Evolutionary conservation across 2,888 invertebrate species (phyloP), one percentile per base, ranked within the genome.

Genomic region (Aquatica leii): DNA sequence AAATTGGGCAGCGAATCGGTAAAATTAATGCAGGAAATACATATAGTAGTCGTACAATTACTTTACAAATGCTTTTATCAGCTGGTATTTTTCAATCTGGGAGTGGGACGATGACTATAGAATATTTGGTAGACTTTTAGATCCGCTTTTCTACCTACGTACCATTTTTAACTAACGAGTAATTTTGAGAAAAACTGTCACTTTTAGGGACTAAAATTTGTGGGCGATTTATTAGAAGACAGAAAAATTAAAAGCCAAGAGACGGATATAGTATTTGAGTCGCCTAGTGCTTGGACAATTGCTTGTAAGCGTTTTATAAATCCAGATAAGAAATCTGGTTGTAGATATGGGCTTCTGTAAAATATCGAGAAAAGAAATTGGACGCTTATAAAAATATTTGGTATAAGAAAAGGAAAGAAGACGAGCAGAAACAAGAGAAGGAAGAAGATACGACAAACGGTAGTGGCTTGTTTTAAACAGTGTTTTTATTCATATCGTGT

Each of bases 261-360:
- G 81, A 93, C 94, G 35, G 92, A 92, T 78, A 91, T 93, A 66
- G 87, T 93, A 74, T 96, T 94, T 79, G 89, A 92, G 66, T 94
- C 95, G 0, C 95, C 95, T 1, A 94, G 94, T 73, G 94, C 95
- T 1, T 96, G 95, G 95, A 95, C 95, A 0, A 92, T 94, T 79
- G 92, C 94, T 77, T 95, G 95, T 77, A 95, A 95, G 78, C 87
- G 93, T 69, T 92, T 94, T 60, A 93, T 95, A 53, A 95, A 95
- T 81, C 95, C 95, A 0, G 92, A 93, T 67, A 95, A 95, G 80
- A 92, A 94, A 75, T 94, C 94, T 40, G 95, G 95, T 1, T 95
- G 95, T 83, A 95, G 95, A 1, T n/a, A n/a, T 95, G 95, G 95
- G 94, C 94, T 1, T 94, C 94, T 1, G 94, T 94, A 34, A 91